Conservation (phyloP, 1,140 invertebrate species). For the Drosophila cardini region DNA sequence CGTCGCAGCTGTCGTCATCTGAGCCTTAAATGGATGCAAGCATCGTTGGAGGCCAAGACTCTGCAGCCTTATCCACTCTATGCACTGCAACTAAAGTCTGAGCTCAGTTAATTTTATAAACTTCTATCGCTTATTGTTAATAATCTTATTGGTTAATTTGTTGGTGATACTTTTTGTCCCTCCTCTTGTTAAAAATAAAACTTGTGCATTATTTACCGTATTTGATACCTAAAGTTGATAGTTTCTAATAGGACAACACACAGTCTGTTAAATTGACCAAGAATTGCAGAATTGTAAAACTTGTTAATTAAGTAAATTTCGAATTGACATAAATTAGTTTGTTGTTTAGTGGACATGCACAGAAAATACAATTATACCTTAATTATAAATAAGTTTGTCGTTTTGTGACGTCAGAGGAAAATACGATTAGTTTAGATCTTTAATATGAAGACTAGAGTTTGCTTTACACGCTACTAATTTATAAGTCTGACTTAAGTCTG, state of each 20-base stretch:
- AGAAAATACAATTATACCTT: too few species aligned
- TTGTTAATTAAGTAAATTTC: too few species aligned
- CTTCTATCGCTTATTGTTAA: not conserved
- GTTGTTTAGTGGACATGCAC: too few species aligned
- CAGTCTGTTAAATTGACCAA: too few species aligned
- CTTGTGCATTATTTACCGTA: not conserved
- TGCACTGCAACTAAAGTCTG: constrained; percentile 35
- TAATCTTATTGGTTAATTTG: not conserved
- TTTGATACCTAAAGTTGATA: not conserved
- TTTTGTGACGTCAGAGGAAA: too few species aligned
- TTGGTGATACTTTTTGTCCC: not conserved
- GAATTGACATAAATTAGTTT: too few species aligned
- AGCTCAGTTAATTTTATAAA: not conserved
- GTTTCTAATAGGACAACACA: too few species aligned
- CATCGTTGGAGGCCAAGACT: constrained; percentile 42
- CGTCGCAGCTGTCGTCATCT: constrained; percentile 62
- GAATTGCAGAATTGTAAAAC: too few species aligned
- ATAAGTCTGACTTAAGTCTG: not conserved
- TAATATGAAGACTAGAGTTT: too few species aligned
- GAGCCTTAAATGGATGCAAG: constrained; percentile 53
- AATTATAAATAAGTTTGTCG: too few species aligned
- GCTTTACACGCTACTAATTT: too few species aligned
- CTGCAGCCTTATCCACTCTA: constrained; percentile 60
- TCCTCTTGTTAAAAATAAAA: not conserved
- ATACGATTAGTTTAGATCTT: too few species aligned